A percentile compares a stretch with the other conserved stretches of the same genome.
Evolutionary conservation across 1,140 invertebrate genomes (phyloP).

Genomic region (Nephila pilipes): DNA sequence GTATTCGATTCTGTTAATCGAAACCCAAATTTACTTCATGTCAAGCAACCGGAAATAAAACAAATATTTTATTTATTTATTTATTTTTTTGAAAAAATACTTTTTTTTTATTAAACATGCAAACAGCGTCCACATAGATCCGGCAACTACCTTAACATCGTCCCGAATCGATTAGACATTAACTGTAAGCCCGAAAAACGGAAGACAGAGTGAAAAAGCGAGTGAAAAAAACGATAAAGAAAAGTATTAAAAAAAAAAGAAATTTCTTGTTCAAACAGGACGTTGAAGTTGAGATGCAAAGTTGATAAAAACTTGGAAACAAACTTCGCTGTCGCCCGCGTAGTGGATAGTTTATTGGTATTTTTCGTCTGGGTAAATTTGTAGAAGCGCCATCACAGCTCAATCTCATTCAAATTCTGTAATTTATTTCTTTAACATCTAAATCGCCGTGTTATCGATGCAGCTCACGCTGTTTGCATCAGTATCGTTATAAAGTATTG

Average conservation of each 20-base stretch:
- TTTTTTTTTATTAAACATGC: conserved; percentile 9
- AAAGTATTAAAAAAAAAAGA: not conserved
- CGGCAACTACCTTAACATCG: not conserved
- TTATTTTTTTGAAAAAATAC: not conserved
- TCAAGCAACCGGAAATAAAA: not conserved
- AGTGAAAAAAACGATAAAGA: not conserved
- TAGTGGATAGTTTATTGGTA: not conserved
- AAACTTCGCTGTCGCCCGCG: not conserved
- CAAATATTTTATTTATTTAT: too few species aligned
- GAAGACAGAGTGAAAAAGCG: not conserved
- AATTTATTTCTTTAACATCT: conserved; percentile 30
- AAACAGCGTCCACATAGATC: conserved; percentile 4
- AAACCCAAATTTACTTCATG: not conserved
- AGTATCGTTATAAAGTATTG: conserved; percentile 13
- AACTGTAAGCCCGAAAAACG: conserved; percentile 20
- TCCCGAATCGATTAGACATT: conserved; percentile 49
- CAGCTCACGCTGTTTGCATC: not conserved
- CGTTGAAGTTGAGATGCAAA: conserved; percentile 6
- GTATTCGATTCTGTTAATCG: not conserved
- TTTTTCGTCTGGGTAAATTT: conserved; percentile 23
- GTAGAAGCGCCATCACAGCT: not conserved
- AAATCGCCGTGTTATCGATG: conserved; percentile 32
- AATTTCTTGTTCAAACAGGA: conserved; percentile 48
- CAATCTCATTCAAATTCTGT: conserved; percentile 44
- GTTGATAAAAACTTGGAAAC: conserved; percentile 36